Conservation (phyloP, 2,797 vertebrate genomes). For the Austrolebias charrua region DNA sequence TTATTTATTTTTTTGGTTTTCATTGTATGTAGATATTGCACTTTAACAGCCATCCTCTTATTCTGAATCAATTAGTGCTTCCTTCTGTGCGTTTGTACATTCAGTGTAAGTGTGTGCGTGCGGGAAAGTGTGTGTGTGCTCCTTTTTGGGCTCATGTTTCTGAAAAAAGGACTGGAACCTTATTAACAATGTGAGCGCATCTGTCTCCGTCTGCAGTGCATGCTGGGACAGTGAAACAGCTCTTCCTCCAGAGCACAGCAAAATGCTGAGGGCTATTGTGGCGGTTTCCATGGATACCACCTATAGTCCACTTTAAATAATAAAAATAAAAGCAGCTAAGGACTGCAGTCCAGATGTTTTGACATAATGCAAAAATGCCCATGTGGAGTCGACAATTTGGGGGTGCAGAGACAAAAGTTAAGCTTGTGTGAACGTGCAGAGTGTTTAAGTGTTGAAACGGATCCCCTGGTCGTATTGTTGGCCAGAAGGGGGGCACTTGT, state of each 20-base stretch:
- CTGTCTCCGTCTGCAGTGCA: conserved; percentile 70
- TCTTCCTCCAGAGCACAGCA: conserved; percentile 61
- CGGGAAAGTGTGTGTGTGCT: conserved; percentile 16
- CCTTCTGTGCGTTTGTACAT: conserved; percentile 68
- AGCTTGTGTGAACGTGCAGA: conserved; percentile 5
- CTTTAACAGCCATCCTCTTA: conserved; percentile 78
- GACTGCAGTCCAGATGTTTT: conserved; percentile 64
- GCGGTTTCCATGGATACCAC: conserved; percentile 42
- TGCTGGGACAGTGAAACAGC: conserved; percentile 70
- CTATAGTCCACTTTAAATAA: conserved; percentile 47
- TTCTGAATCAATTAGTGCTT: conserved; percentile 80
- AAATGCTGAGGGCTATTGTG: conserved; percentile 54
- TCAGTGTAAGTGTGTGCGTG: conserved; percentile 47
- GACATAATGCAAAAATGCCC: conserved; percentile 69
- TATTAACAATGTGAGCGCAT: conserved; percentile 61
- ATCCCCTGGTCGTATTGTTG: conserved; percentile 49
- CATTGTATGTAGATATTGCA: conserved; percentile 80
- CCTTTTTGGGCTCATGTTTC: conserved; percentile 33
- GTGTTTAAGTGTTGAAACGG: conserved; percentile 49
- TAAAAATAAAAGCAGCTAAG: conserved; percentile 68
- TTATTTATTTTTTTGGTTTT: conserved; percentile 50
- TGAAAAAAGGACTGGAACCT: conserved; percentile 47
- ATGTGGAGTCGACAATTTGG: conserved; percentile 42
- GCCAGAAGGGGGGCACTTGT: conserved; percentile 60
- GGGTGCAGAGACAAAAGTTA: conserved; percentile 47